Conservation (phyloP, 2,888 invertebrate species). For the Pristionchus japonicus region DNA sequence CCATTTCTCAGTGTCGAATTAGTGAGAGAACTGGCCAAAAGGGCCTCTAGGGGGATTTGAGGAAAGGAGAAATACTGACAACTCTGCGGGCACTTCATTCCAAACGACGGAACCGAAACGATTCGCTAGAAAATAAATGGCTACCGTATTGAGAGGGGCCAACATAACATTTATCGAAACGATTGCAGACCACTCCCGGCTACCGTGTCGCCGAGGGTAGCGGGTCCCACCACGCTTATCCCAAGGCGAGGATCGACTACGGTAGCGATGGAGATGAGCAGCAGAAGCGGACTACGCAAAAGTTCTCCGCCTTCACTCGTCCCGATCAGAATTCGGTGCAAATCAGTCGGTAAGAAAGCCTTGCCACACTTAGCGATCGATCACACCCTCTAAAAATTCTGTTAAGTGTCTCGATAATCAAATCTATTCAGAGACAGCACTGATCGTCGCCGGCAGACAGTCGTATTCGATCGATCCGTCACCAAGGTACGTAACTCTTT, state of each 20-base stretch:
- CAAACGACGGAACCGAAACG: background rate
- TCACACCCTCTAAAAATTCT: background rate
- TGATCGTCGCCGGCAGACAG: conserved; percentile 15
- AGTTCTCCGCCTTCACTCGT: conserved; percentile 37
- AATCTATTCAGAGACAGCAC: conserved; percentile 24
- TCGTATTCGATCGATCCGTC: conserved; percentile 45
- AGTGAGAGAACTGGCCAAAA: conserved; percentile 3
- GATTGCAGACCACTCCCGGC: background rate
- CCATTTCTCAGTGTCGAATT: conserved; percentile 33
- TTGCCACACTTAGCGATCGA: background rate
- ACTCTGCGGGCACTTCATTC: background rate
- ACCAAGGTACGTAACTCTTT: conserved; percentile 8
- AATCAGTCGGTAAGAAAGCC: conserved; percentile 29
- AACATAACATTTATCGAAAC: background rate
- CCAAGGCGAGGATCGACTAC: conserved; percentile 43
- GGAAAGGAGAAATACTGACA: conserved; percentile 25
- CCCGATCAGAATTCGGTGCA: conserved; percentile 38
- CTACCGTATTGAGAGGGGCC: background rate
- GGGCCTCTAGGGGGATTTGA: background rate
- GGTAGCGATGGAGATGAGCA: background rate
- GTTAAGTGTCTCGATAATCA: background rate
- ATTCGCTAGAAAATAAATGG: background rate
- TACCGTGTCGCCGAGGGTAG: background rate
- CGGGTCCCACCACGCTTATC: background rate
- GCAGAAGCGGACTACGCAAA: background rate